Evolutionary conservation across 1,140 invertebrate species (phyloP).

Genomic region (Habropoda laboriosa): DNA sequence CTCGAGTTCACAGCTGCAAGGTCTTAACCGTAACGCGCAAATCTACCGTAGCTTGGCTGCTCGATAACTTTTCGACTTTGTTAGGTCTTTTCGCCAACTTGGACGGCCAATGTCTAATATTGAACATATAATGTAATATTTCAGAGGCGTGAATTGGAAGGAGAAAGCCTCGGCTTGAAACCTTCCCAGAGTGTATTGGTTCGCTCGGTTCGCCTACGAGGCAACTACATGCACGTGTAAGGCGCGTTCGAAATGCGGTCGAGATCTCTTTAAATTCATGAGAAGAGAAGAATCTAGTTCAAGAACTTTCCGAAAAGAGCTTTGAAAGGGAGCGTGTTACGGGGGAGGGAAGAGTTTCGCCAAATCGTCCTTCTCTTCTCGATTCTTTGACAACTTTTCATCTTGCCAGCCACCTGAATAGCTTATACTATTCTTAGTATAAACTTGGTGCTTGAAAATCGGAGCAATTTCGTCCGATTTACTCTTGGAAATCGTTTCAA

Average conservation of each 20-base stretch:
- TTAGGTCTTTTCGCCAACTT: too few species aligned
- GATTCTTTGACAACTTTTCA: neutral
- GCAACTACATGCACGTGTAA: neutral
- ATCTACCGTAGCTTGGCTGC: neutral
- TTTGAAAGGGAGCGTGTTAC: neutral
- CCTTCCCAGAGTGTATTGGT: neutral
- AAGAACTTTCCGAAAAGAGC: constrained; percentile 31
- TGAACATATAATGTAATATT: neutral
- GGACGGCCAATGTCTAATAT: too few species aligned
- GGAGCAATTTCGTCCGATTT: neutral
- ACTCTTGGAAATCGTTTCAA: too few species aligned
- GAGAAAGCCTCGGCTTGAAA: neutral
- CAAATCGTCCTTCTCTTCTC: constrained; percentile 2
- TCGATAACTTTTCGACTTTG: constrained; percentile 10
- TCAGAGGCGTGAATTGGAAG: neutral
- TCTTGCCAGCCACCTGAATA: neutral
- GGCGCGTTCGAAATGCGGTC: constrained; percentile 30
- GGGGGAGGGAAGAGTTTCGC: neutral
- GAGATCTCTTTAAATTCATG: constrained; percentile 62
- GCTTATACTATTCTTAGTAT: neutral
- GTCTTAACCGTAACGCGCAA: neutral
- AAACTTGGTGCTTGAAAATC: neutral
- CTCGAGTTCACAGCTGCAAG: constrained; percentile 22
- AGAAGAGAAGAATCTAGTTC: constrained; percentile 46
- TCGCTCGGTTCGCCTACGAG: constrained; percentile 37